Percentiles rank a stretch among this genome's conserved stretches.
Evolutionary conservation across 2,113 vertebrate genomes (phyloP).

Genomic region (Lasiurus borealis): DNA sequence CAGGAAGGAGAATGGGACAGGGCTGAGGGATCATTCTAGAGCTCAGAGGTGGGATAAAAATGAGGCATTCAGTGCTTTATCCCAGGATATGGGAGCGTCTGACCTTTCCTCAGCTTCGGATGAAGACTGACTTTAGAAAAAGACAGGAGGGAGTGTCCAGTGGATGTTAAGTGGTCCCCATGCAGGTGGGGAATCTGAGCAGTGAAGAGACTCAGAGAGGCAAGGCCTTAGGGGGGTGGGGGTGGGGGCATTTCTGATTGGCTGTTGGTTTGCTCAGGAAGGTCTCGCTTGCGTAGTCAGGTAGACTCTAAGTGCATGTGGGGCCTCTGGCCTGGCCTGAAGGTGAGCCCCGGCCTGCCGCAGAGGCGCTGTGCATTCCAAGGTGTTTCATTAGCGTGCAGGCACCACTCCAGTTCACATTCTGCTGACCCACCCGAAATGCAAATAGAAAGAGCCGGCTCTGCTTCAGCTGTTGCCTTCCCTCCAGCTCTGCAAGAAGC

Average conservation of each 20-base stretch:
- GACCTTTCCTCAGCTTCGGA: neutral
- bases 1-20: neutral
- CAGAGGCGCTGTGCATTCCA: neutral
- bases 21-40: neutral
- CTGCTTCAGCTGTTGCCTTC: neutral
- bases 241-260: neutral
- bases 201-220: no score
- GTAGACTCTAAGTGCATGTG: no score
- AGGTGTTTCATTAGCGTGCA: neutral
- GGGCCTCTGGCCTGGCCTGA: neutral
- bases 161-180: neutral
- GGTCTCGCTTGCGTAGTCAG: neutral
- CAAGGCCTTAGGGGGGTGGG: no score
- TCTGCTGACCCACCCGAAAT: slow-evolving; percentile 59
- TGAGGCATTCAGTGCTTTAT: neutral
- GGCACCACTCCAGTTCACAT: neutral
- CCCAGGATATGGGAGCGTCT: neutral
- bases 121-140: neutral
- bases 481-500: neutral
- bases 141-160: neutral
- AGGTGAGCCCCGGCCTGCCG: neutral
- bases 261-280: neutral
- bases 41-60: neutral
- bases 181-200: neutral
- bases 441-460: slow-evolving; percentile 8